These are phyloP conservation scores for Macrobrachium nipponense DNA, from an alignment of 1,140 invertebrate species.

Conservation along the genomic window DNA sequence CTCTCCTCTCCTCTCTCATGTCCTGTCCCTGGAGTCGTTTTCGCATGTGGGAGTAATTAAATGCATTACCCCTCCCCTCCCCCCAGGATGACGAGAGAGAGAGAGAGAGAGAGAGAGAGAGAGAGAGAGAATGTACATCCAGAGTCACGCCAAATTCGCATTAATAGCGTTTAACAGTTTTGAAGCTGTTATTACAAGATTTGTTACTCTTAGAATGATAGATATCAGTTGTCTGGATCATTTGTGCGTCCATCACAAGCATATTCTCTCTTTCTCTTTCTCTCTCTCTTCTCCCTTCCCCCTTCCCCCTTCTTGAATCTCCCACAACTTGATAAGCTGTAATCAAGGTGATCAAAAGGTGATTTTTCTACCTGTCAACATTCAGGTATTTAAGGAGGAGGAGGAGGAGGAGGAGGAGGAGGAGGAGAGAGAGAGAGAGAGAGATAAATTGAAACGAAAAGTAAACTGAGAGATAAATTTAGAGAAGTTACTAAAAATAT, in stretches of 20 bases:
- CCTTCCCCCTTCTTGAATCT: not conserved
- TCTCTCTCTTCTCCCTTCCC: not conserved
- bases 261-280: not conserved
- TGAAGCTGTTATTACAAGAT: slow-evolving; percentile 11
- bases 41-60: slow-evolving; percentile 14
- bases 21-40: not conserved
- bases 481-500: too few relatives aligned
- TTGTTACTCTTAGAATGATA: slow-evolving; percentile 8
- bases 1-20: too few relatives aligned
- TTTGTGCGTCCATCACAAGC: not conserved
- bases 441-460: too few relatives aligned
- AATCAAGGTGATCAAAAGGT: too few relatives aligned
- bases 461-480: not conserved
- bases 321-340: not conserved
- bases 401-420: not conserved
- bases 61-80: slow-evolving; percentile 3
- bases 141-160: not conserved
- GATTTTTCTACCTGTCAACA: not conserved
- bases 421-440: not conserved
- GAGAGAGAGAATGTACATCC: not conserved
- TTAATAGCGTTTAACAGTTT: slow-evolving; percentile 25
- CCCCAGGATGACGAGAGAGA: too few relatives aligned
- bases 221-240: not conserved
- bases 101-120: not conserved
- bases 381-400: not conserved